phyloP scores from a whole-genome alignment of 2,797 vertebrate genomes.

The Enteromius radiatus region DNA sequence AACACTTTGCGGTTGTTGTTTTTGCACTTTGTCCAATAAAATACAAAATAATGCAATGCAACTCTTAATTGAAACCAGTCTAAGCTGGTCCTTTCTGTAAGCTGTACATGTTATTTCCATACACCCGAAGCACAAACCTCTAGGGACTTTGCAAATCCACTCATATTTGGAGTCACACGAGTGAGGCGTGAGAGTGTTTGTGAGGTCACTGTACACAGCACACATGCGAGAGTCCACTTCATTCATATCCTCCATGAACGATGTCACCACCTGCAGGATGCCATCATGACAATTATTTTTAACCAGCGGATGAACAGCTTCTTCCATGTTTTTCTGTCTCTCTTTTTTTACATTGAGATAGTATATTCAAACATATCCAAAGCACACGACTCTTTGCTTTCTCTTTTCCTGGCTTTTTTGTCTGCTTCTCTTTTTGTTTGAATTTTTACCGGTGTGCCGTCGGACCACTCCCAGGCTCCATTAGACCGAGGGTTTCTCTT shows the following conservation, averaged over 20 bases:
- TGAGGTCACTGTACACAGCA: conserved; percentile 82
- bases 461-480: conserved; percentile 92
- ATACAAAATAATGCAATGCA: not conserved
- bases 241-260: conserved; percentile 86
- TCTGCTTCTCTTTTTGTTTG: not conserved
- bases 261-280: conserved; percentile 83
- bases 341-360: not conserved
- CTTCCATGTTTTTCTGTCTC: not conserved
- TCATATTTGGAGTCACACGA: conserved; percentile 85
- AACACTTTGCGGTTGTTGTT: not conserved
- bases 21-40: not conserved
- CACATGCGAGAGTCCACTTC: conserved; percentile 85
- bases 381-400: not conserved
- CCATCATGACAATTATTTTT: not conserved
- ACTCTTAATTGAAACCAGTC: not conserved
- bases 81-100: not conserved
- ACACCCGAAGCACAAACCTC: conserved; percentile 76
- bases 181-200: conserved; percentile 78
- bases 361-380: conserved; percentile 4
- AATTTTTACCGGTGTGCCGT: conserved; percentile 85
- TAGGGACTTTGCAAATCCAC: conserved; percentile 93
- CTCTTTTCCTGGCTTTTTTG: not conserved
- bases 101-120: not conserved
- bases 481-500: conserved; percentile 84
- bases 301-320: not conserved